Percentiles rank a stretch among this genome's conserved stretches.
These are phyloP conservation scores for Sebastes nivosus DNA, from an alignment of 2,797 vertebrate species.

Conservation along the genomic window DNA sequence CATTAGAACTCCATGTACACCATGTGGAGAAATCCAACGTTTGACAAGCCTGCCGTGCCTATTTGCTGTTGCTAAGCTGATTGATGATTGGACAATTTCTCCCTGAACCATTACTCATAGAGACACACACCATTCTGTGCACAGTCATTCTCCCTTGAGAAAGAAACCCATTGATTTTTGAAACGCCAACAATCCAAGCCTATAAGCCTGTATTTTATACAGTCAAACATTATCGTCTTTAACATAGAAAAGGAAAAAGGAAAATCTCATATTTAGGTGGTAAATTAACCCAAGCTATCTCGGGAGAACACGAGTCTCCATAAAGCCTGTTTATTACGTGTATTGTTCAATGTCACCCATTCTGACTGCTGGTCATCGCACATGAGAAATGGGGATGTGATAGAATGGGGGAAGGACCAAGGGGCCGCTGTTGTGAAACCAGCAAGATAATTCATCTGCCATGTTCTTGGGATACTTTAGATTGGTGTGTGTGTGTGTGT, in stretches of 20 bases:
- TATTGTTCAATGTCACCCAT: conserved; percentile 46
- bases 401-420: neutral
- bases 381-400: conserved; percentile 33
- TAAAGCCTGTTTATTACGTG: conserved; percentile 6
- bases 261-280: neutral
- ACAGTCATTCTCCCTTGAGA: neutral
- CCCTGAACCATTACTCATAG: conserved; percentile 1
- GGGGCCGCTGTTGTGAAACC: conserved; percentile 1
- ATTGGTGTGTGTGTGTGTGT: too few relatives aligned
- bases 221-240: neutral
- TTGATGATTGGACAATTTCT: neutral
- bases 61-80: neutral
- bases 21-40: neutral
- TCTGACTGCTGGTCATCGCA: conserved; percentile 21
- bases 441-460: neutral
- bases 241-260: neutral
- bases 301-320: neutral
- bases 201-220: neutral
- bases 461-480: conserved; percentile 31
- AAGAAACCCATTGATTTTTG: conserved; percentile 2
- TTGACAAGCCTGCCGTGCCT: neutral
- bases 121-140: neutral
- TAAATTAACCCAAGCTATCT: neutral
- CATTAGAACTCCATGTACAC: neutral
- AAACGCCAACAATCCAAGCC: neutral